Base-by-base conservation (phyloP, 2,888 invertebrate species). In the Lasius fuliginosus region DNA sequence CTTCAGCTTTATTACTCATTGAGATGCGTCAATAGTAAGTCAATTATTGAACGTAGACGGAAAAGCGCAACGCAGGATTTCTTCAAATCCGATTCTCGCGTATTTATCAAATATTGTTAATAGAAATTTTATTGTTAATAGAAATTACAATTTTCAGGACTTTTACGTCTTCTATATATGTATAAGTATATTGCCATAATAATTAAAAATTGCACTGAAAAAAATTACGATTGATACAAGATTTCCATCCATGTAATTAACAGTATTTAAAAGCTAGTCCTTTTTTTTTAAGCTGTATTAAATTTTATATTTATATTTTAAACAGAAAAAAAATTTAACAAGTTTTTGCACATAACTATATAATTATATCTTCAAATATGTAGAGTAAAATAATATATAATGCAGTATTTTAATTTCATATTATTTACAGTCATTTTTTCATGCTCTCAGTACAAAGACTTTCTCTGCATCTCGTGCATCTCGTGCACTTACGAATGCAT, bases 11-110 rank as follows among this genome's bases (percentile, higher is more conserved):
- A 46, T 67, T 40, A 9, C 8, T 67, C 64, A 33, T 64, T 56
- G 53, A 76, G 18, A 76, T 65, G 46, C 23, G 18, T 30, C 33
- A 27, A 36, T 53, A n/a, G n/a, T 27, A 30, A 77, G 40, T 18
- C n/a, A 56, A 40, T 67, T 67, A 53, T 8, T 27, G 8, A 18
- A 30, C 12, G 23, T 49, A 6, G 49, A 49, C 15, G 30, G 53
- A 67, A 67, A 60, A 76, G 49, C 18, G 49, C 18, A 49, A 67
- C 8, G 9, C 23, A 30, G 4, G 11, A 68, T 68, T 33, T 15
- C 12, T 53, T 53, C 23, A 53, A 23, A 12, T 30, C 11, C 9
- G 6, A 49, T 53, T 53, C 40, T 67, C 40, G 9, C 5, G 5
- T 6, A 15, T 18, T 9, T 5, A 15, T 58, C 18, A 18, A 49